A percentile compares a stretch with the other conserved stretches of the same genome.
Conservation (phyloP, 2,113 vertebrate genomes). For the Calypte anna region DNA sequence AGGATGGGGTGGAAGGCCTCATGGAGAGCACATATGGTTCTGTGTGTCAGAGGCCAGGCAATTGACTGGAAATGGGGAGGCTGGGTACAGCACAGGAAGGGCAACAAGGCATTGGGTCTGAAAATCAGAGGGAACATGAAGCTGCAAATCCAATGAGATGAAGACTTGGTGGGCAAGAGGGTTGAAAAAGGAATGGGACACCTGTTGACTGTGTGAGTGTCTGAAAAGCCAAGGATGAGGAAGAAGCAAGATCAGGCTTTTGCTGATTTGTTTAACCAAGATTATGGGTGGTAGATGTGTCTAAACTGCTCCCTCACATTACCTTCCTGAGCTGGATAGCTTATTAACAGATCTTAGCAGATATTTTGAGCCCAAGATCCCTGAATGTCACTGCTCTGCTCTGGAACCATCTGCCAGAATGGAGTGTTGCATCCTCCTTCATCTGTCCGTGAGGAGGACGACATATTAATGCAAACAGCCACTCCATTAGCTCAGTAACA, state of each 20-base stretch:
- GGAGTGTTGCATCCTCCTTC: not conserved
- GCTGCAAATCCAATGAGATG: not conserved
- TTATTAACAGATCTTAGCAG: not conserved
- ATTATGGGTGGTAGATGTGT: not conserved
- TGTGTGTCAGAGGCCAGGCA: fast-evolving
- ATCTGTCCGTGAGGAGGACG: not conserved
- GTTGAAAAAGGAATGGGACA: not conserved
- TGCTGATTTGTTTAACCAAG: not conserved
- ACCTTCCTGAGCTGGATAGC: not conserved
- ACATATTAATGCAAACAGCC: not conserved
- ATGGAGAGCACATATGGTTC: fast-evolving
- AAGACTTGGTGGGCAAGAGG: not conserved
- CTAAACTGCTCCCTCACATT: not conserved
- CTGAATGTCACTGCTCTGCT: not conserved
- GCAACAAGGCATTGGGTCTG: not conserved
- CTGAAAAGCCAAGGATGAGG: not conserved
- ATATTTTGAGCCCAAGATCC: not conserved
- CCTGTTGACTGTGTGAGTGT: not conserved
- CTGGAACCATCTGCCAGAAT: not conserved
- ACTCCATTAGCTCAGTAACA: not conserved
- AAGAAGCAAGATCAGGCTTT: not conserved
- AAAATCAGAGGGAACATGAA: not conserved
- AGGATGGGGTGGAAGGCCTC: not conserved
- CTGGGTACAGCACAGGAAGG: not conserved
- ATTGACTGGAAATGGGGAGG: not conserved